Evolutionary conservation across 1,140 invertebrate genomes (phyloP), one percentile per base, ranked within the genome.

Genomic region (Cyclargus thomasi): DNA sequence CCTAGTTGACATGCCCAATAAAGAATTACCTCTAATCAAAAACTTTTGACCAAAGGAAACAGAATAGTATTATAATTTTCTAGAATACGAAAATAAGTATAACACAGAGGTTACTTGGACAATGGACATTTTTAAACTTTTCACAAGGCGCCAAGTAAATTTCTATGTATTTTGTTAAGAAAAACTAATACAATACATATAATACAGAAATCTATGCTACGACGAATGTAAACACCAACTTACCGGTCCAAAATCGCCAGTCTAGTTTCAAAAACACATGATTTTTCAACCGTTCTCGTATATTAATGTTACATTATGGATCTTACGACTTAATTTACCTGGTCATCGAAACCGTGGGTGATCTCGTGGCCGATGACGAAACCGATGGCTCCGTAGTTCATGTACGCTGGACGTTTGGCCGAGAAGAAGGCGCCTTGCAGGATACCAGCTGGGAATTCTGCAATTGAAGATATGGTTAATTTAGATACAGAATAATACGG

Each of bases 331-430:
- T 57, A 70, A 36, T 63, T 69, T 71, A 92, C 92, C 86, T 96
- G 94, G 83, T 97, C 96, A 88, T 98, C 97, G 81, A 98, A 98
- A 11, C 96, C 97, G 81, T 99, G 97, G 0, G 97, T 98, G 59
- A 99, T 96, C 92, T 99, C 97, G 79, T 98, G 97, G 0, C 97
- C 97, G 84, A 99, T 97, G 4, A 98, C 95, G 76, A 96, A 97
- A 6, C 97, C 97, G 77, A 98, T 97, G 10, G 95, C 96, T 64
- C 97, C 97, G 79, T 96, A 98, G 82, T 98, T 98, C 93, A 98
- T 94, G 76, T 97, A 98, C 70, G 94, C 94, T 1, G 97, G 97
- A 35, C 96, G 93, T 66, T 96, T 93, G 47, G 94, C 94, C 59
- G 93, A 94, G 85, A 97, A 98, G 90, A 98, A 98, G 20, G 95